Conservation (phyloP, 2,797 vertebrate species). For the Octomys mimax region DNA sequence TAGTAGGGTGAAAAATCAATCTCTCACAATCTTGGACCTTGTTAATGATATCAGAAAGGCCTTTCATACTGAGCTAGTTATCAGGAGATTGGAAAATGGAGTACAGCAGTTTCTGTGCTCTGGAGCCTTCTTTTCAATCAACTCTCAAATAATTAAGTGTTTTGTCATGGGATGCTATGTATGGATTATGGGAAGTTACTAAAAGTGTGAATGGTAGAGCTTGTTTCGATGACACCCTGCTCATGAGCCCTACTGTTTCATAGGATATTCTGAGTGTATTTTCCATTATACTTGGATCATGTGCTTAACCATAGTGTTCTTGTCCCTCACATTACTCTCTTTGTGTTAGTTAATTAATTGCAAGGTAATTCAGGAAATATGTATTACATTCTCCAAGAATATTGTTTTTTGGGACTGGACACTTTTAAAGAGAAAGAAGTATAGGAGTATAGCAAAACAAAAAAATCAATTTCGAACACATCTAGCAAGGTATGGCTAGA, state of each 20-base stretch:
- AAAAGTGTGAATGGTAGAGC: neutral
- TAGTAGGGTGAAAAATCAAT: neutral
- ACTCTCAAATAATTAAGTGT: neutral
- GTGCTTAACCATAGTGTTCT: neutral
- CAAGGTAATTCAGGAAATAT: slow-evolving; percentile 2
- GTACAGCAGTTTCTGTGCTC: neutral
- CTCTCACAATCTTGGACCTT: neutral
- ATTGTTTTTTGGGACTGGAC: neutral
- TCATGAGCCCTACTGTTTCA: neutral
- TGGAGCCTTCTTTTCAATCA: neutral
- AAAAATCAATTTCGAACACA: neutral
- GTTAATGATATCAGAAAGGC: neutral
- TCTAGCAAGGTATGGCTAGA: neutral
- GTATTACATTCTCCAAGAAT: neutral
- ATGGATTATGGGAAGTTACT: neutral
- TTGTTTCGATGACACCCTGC: neutral
- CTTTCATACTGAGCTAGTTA: neutral
- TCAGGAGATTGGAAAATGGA: neutral
- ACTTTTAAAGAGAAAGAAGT: neutral
- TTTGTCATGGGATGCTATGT: neutral
- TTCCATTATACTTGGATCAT: neutral
- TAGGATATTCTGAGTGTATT: neutral
- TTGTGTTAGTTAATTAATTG: slow-evolving; percentile 20
- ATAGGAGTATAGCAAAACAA: neutral
- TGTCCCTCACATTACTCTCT: neutral